These are phyloP conservation scores for Amphimedon queenslandica DNA, from an alignment of 37 sponge, comb jelly and placozoan genomes.

Conservation along the genomic window DNA sequence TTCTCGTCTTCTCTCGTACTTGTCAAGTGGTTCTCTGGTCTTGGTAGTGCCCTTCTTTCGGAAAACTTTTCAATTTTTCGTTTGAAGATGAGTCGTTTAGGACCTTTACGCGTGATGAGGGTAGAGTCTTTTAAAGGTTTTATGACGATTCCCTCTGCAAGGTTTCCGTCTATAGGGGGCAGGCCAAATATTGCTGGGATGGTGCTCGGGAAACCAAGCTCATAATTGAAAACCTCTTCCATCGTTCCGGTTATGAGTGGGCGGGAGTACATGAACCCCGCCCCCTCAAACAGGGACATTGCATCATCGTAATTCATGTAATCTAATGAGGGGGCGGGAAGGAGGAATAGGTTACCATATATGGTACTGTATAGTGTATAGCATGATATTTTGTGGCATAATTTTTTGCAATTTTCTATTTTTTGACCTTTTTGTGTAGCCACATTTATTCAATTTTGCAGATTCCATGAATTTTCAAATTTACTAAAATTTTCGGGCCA, in stretches of 20 bases:
- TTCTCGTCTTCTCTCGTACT: slow-evolving; percentile 3
- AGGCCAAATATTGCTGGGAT: slow-evolving; percentile 29
- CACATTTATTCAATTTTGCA: too few relatives aligned
- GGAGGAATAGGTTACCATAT: not conserved
- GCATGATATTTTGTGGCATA: too few relatives aligned
- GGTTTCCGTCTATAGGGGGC: slow-evolving; percentile 33
- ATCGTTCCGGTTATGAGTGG: slow-evolving; percentile 32
- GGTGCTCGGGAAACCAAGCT: slow-evolving; percentile 25
- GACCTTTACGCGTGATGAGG: not conserved
- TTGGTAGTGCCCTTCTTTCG: slow-evolving; percentile 3
- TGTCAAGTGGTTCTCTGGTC: not conserved
- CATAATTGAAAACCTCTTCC: slow-evolving; percentile 29
- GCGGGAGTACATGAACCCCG: slow-evolving; percentile 29
- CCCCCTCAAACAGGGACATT: not conserved
- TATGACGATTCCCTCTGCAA: slow-evolving; percentile 46
- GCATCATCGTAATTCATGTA: slow-evolving; percentile 40
- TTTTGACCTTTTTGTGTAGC: too few relatives aligned
- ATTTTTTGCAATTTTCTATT: too few relatives aligned
- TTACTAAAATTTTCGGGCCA: too few relatives aligned
- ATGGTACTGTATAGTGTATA: too few relatives aligned
- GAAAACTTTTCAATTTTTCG: slow-evolving; percentile 30
- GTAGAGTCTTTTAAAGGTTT: slow-evolving; percentile 21
- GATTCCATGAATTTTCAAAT: too few relatives aligned
- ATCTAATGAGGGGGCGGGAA: not conserved
- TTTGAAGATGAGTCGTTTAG: slow-evolving; percentile 44